These are phyloP conservation scores for Tiaroga cobitis DNA, from an alignment of 2,797 vertebrate genomes.

Conservation along the genomic window DNA sequence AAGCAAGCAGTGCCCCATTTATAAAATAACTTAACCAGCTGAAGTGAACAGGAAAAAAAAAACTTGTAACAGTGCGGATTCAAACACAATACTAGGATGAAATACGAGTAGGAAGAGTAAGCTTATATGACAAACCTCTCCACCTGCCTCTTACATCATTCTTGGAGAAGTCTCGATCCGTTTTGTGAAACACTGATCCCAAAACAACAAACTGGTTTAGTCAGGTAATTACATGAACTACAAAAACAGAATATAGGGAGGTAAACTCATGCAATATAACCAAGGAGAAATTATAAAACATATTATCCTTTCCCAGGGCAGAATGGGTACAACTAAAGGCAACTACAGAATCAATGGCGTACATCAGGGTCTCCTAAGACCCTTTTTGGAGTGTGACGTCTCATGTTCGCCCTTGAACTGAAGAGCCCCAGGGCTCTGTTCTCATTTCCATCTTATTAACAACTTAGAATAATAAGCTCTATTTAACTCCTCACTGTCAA, in stretches of 20 bases:
- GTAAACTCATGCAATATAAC: conserved; percentile 5
- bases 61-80: not conserved
- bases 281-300: not conserved
- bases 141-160: conserved; percentile 23
- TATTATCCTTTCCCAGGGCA: not conserved
- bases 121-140: not conserved
- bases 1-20: not conserved
- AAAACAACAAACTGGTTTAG: conserved; percentile 28
- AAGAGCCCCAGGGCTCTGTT: not conserved
- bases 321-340: not conserved
- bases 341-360: not conserved
- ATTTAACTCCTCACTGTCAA: not conserved
- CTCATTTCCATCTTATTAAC: conserved; percentile 37
- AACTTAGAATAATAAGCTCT: not conserved
- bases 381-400: not conserved
- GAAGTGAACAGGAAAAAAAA: not conserved
- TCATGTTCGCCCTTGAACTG: conserved; percentile 23
- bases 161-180: not conserved
- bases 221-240: conserved; percentile 5
- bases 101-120: not conserved
- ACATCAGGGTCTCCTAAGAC: not conserved
- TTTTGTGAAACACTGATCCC: not conserved
- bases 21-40: not conserved
- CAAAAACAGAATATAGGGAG: not conserved
- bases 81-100: not conserved